Percentiles rank a stretch among this genome's conserved stretches.
Evolutionary conservation across 2,888 invertebrate genomes (phyloP).

Genomic region (Leptura quadrifasciata): DNA sequence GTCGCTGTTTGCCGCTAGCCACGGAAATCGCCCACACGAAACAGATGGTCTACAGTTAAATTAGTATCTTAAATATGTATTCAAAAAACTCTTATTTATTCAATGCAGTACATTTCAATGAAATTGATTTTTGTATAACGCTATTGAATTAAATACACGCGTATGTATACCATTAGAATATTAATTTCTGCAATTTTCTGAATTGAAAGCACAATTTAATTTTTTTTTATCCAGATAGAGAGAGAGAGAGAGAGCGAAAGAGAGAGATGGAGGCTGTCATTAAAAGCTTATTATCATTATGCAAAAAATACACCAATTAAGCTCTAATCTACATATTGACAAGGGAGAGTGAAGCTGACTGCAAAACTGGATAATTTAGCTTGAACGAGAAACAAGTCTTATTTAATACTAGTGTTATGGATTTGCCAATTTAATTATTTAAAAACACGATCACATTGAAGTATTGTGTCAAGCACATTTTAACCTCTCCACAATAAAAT

Average conservation of each 20-base stretch:
- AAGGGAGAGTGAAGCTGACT: neutral
- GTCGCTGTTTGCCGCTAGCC: neutral
- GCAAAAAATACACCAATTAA: neutral
- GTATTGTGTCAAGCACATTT: no score
- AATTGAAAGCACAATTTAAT: neutral
- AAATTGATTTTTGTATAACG: neutral
- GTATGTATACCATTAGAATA: neutral
- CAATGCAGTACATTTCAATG: no score
- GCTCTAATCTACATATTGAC: neutral
- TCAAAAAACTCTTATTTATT: neutral
- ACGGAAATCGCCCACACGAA: slow-evolving; percentile 11
- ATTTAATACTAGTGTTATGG: no score
- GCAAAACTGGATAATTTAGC: neutral
- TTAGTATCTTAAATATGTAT: neutral
- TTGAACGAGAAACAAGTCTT: neutral
- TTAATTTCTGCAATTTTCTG: neutral
- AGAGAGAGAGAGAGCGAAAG: no score
- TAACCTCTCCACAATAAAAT: no score
- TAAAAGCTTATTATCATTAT: neutral
- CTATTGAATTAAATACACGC: neutral
- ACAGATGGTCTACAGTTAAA: neutral
- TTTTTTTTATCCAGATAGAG: neutral
- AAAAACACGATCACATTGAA: no score
- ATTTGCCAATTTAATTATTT: no score
- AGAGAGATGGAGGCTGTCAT: neutral